A percentile compares a stretch with the other conserved stretches of the same genome.
Conservation (phyloP, 2,888 invertebrate species). For the Macropis europaea region DNA sequence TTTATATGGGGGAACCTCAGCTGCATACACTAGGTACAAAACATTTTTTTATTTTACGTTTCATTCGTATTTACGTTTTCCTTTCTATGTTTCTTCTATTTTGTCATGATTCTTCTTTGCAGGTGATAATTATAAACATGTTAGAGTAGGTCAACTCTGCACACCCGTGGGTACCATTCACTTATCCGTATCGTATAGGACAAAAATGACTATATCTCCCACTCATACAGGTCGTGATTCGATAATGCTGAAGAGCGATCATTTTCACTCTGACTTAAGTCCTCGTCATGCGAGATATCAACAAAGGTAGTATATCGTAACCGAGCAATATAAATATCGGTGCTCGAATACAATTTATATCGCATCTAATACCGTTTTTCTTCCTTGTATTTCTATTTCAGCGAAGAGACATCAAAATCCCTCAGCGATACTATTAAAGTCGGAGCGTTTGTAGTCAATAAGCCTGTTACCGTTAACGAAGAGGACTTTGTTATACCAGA, state of each 20-base stretch:
- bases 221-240: conserved; percentile 86
- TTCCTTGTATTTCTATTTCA: conserved; percentile 69
- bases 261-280: conserved; percentile 89
- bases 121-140: conserved; percentile 90
- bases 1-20: conserved; percentile 90
- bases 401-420: conserved; percentile 86
- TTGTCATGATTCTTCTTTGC: conserved; percentile 60
- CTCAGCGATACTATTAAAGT: conserved; percentile 87
- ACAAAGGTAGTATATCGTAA: conserved; percentile 78
- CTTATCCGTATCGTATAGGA: conserved; percentile 92
- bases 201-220: conserved; percentile 94
- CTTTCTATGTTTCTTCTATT: too few relatives aligned
- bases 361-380: neutral
- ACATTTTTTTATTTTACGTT: neutral
- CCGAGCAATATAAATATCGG: neutral
- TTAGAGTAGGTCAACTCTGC: conserved; percentile 91
- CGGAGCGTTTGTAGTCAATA: conserved; percentile 88
- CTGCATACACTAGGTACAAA: conserved; percentile 84
- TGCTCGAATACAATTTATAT: neutral
- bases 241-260: conserved; percentile 94
- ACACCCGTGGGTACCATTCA: conserved; percentile 93
- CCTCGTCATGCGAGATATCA: conserved; percentile 85
- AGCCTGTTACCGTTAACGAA: conserved; percentile 82
- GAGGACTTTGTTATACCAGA: conserved; percentile 83
- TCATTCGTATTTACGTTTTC: neutral